A percentile compares a stretch with the other conserved stretches of the same genome.
Conservation (phyloP, 2,797 vertebrate genomes). For the Neostethus bicornis region DNA sequence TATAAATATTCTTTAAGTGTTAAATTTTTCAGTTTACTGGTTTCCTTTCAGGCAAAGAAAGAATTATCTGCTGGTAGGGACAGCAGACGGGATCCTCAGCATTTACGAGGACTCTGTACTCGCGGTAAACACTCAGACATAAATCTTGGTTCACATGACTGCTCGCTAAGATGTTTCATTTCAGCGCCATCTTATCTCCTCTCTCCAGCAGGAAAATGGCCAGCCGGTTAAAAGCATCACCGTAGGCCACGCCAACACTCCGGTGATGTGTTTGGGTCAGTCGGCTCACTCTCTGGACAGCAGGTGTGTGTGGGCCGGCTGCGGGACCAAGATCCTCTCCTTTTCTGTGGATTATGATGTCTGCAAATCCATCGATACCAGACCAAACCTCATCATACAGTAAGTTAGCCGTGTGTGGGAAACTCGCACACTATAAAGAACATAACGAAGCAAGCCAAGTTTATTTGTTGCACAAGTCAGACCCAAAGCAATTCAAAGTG, state of each 20-base stretch:
- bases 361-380: conserved; percentile 88
- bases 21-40: neutral
- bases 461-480: too few species aligned
- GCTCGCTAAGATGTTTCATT: neutral
- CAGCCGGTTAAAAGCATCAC: conserved; percentile 83
- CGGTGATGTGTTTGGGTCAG: conserved; percentile 86
- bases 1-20: neutral
- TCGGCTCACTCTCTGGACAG: conserved; percentile 82
- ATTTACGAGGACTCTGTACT: conserved; percentile 91
- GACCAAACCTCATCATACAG: conserved; percentile 77
- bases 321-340: conserved; percentile 87
- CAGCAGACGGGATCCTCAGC: conserved; percentile 88
- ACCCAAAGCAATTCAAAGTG: too few species aligned
- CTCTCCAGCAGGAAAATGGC: conserved; percentile 81
- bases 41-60: conserved; percentile 62
- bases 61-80: conserved; percentile 90
- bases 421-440: neutral
- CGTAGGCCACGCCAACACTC: conserved; percentile 86
- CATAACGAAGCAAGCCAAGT: too few species aligned
- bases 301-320: conserved; percentile 87
- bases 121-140: conserved; percentile 75
- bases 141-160: neutral
- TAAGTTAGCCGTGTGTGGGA: conserved; percentile 72
- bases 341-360: conserved; percentile 85
- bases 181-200: neutral